Evolutionary conservation across 2,888 invertebrate species (phyloP).

Genomic region (Mystacides longicornis): DNA sequence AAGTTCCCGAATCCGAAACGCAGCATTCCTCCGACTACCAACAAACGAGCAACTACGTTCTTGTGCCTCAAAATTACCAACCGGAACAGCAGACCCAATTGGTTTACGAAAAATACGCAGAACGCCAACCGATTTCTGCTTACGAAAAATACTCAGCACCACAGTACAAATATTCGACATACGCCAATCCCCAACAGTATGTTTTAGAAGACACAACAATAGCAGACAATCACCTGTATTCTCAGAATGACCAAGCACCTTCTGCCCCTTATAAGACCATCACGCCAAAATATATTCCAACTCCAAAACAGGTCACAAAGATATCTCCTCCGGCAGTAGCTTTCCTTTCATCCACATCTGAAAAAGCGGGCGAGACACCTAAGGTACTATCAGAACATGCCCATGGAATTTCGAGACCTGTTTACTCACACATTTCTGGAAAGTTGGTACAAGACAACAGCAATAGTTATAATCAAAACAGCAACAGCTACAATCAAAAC

Average conservation of each 20-base stretch:
- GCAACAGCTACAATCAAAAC: conserved; percentile 16
- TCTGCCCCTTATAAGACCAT: conserved; percentile 3
- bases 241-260: neutral
- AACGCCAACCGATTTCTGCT: neutral
- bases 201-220: neutral
- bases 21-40: neutral
- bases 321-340: conserved; percentile 32
- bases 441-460: conserved; percentile 28
- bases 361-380: conserved; percentile 38
- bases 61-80: neutral
- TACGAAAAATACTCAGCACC: neutral
- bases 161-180: neutral
- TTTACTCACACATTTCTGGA: conserved; percentile 34
- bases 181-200: conserved; percentile 32
- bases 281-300: conserved; percentile 30
- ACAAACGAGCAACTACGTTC: neutral
- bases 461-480: conserved; percentile 18
- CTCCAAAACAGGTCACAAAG: conserved; percentile 33
- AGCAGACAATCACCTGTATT: neutral
- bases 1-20: conserved; percentile 5
- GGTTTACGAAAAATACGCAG: neutral
- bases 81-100: neutral
- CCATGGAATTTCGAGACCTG: conserved; percentile 37
- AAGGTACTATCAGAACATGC: conserved; percentile 37
- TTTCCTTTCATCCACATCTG: conserved; percentile 39